phyloP scores from a whole-genome alignment of 2,113 vertebrate species.

The Merops nubicus region DNA sequence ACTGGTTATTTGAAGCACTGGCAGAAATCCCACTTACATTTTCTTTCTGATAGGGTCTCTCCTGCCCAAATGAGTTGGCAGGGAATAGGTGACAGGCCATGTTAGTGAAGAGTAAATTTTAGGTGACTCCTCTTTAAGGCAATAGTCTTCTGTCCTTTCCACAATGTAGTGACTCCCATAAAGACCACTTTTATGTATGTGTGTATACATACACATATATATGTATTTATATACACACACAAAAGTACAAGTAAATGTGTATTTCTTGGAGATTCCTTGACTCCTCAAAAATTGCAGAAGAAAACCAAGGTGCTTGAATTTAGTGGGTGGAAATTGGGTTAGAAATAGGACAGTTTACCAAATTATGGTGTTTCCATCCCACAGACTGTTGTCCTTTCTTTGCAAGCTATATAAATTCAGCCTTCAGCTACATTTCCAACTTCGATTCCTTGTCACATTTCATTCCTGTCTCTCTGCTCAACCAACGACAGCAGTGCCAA shows the following conservation, averaged over 20 bases:
- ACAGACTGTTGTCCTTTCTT: constrained; percentile 64
- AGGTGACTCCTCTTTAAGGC: not conserved
- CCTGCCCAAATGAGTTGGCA: not conserved
- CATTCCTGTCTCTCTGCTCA: constrained; percentile 47
- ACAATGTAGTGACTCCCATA: not conserved
- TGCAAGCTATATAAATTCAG: constrained; percentile 64
- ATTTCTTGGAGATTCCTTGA: constrained; percentile 5
- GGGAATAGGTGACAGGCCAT: not conserved
- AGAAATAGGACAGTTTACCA: constrained; percentile 63
- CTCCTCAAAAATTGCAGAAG: not conserved
- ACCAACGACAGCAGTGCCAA: constrained; percentile 61
- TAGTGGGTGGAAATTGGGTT: constrained; percentile 42
- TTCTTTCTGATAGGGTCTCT: not conserved
- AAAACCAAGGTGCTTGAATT: constrained; percentile 45
- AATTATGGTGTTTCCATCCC: constrained; percentile 57
- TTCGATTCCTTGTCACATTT: constrained; percentile 64
- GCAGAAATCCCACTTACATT: not conserved
- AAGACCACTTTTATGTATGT: not conserved
- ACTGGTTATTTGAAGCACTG: not conserved
- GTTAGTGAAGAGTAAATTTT: not conserved
- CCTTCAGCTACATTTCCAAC: constrained; percentile 60
- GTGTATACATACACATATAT: not conserved
- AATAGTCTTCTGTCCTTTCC: not conserved
- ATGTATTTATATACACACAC: not conserved
- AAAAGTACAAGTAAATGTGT: not conserved